phyloP scores from a whole-genome alignment of 1,140 invertebrate genomes.

The Forficula auricularia region DNA sequence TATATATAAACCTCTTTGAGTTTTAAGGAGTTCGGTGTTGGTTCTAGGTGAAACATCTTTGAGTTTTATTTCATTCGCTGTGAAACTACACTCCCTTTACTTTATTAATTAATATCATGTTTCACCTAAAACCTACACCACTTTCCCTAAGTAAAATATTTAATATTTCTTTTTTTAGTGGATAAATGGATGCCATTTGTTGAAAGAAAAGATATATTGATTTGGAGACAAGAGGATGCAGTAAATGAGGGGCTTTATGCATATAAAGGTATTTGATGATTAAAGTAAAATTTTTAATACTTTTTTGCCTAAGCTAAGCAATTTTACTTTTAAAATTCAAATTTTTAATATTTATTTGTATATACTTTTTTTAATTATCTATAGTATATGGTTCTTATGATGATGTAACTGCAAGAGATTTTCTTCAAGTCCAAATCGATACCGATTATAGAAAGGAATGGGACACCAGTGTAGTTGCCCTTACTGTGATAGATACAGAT shows the following conservation, averaged over 20 bases:
- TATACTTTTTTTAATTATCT: slow-evolving; percentile 1
- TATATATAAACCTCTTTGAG: too few species aligned
- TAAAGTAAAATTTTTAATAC: too few species aligned
- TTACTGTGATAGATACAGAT: slow-evolving; percentile 49
- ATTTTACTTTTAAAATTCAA: neutral
- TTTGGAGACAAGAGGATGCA: slow-evolving; percentile 57
- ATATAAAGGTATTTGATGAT: slow-evolving; percentile 59
- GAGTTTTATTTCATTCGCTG: too few species aligned
- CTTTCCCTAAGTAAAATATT: too few species aligned
- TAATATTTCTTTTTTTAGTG: slow-evolving; percentile 15
- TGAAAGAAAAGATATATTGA: slow-evolving; percentile 56
- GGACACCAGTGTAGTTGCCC: slow-evolving; percentile 57
- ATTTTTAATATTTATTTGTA: slow-evolving; percentile 2
- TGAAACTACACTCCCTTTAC: too few species aligned
- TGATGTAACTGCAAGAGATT: slow-evolving; percentile 60
- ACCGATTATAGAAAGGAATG: slow-evolving; percentile 56
- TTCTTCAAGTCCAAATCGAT: slow-evolving; percentile 65
- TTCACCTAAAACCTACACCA: too few species aligned
- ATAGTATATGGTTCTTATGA: slow-evolving; percentile 61
- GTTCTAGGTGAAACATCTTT: too few species aligned
- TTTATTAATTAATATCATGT: too few species aligned
- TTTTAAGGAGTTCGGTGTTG: too few species aligned
- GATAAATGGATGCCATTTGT: slow-evolving; percentile 60
- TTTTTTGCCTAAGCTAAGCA: too few species aligned
- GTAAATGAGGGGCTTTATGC: slow-evolving; percentile 43